A percentile compares a stretch with the other conserved stretches of the same genome.
phyloP scores from a whole-genome alignment of 2,113 vertebrate genomes.

The Varanus salvator region DNA sequence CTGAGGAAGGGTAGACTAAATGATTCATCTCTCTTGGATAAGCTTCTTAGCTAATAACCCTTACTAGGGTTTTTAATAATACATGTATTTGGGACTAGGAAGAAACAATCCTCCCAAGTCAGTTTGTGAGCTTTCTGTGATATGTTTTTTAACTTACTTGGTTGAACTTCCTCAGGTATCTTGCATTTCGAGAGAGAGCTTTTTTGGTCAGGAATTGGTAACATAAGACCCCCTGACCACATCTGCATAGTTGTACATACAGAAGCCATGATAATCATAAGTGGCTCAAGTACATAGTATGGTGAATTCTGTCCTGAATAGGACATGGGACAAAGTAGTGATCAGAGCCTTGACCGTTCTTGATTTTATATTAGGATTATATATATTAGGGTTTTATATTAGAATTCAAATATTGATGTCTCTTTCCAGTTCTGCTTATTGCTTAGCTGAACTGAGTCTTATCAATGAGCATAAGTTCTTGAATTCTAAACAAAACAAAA shows the following conservation, averaged over 20 bases:
- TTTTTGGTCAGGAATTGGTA: constrained; percentile 3
- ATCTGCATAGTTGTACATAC: constrained; percentile 8
- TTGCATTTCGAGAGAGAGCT: background rate
- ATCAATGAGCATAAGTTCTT: background rate
- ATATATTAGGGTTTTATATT: no score
- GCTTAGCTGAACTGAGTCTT: background rate
- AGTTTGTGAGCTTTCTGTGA: background rate
- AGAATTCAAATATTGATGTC: background rate
- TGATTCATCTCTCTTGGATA: background rate
- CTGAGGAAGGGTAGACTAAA: background rate
- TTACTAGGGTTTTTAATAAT: background rate
- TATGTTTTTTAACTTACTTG: background rate
- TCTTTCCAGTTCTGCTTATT: background rate
- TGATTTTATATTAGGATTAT: background rate
- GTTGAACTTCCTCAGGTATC: background rate
- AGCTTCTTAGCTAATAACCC: background rate
- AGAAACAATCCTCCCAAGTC: background rate
- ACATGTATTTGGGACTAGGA: background rate
- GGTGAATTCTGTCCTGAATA: background rate
- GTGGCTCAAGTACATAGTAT: background rate
- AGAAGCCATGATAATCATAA: constrained; percentile 7
- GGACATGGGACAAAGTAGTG: background rate
- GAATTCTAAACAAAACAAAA: background rate
- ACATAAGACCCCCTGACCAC: constrained; percentile 1
- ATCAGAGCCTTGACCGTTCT: background rate